A percentile compares a stretch with the other conserved stretches of the same genome.
Evolutionary conservation across 2,888 invertebrate species (phyloP).

Genomic region (Drosophila cracens): DNA sequence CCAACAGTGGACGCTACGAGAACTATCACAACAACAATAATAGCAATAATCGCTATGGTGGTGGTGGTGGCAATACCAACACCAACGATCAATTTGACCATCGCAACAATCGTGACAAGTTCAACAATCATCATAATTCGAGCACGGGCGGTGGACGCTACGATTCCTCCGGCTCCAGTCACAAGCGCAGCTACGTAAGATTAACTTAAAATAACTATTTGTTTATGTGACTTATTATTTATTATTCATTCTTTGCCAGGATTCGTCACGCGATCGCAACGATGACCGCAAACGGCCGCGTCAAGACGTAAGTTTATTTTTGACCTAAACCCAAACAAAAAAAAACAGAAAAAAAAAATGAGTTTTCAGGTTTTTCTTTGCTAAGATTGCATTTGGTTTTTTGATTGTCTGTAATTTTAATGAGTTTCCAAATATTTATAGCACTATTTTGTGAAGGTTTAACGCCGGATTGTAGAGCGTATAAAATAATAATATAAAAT

Average conservation of each 20-base stretch:
- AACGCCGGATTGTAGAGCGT: constrained; percentile 70
- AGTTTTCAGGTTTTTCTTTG: constrained; percentile 48
- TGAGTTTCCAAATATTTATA: constrained; percentile 77
- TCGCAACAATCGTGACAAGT: constrained; percentile 72
- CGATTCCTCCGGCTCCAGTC: constrained; percentile 74
- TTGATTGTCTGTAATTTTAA: constrained; percentile 69
- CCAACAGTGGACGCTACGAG: constrained; percentile 76
- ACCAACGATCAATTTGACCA: constrained; percentile 69
- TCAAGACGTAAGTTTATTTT: constrained; percentile 83
- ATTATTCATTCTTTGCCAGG: constrained; percentile 54
- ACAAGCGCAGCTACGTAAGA: constrained; percentile 83
- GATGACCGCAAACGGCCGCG: constrained; percentile 84
- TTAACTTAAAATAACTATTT: neutral
- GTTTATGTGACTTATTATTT: constrained; percentile 8
- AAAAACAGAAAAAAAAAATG: constrained; percentile 11
- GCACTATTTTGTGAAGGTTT: constrained; percentile 73
- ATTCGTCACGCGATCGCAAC: constrained; percentile 83
- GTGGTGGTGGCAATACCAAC: constrained; percentile 53
- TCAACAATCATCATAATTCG: constrained; percentile 67
- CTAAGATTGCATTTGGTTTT: constrained; percentile 25
- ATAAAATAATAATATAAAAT: constrained; percentile 36
- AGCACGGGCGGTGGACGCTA: constrained; percentile 76
- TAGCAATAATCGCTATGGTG: constrained; percentile 72
- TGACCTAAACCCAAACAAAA: constrained; percentile 16
- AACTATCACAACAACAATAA: constrained; percentile 73